phyloP scores from a whole-genome alignment of 2,797 vertebrate genomes.

The Pantherophis vulpinus region DNA sequence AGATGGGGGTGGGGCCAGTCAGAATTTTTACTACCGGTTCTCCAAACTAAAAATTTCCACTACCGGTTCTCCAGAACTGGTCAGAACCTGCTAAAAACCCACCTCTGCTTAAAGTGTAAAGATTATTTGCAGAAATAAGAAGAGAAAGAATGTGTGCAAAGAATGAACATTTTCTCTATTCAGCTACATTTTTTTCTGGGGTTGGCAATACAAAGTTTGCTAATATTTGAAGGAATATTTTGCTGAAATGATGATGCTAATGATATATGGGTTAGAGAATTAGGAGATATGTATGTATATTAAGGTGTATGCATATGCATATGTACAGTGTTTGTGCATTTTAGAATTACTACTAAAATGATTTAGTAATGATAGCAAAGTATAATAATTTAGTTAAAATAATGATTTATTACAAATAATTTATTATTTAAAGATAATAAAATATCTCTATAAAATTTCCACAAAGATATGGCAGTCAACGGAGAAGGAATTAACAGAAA shows the following conservation, averaged over 20 bases:
- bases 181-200: no score
- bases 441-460: background rate
- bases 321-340: background rate
- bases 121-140: background rate
- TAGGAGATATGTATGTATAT: background rate
- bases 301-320: background rate
- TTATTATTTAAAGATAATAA: background rate
- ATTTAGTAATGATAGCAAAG: background rate
- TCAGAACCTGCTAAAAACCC: no score
- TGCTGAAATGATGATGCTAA: background rate
- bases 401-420: background rate
- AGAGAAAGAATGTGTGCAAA: background rate
- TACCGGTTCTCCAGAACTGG: no score
- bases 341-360: background rate
- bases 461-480: background rate
- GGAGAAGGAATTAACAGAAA: background rate
- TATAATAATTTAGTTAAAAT: background rate
- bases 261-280: background rate
- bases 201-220: background rate
- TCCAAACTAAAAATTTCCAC: no score
- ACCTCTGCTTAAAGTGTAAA: background rate
- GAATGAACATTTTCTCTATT: background rate
- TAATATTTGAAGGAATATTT: background rate
- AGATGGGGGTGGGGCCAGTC: no score
- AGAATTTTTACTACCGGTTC: no score